phyloP scores from a whole-genome alignment of 2,797 vertebrate genomes.

The Kryptopterus vitreolus region DNA sequence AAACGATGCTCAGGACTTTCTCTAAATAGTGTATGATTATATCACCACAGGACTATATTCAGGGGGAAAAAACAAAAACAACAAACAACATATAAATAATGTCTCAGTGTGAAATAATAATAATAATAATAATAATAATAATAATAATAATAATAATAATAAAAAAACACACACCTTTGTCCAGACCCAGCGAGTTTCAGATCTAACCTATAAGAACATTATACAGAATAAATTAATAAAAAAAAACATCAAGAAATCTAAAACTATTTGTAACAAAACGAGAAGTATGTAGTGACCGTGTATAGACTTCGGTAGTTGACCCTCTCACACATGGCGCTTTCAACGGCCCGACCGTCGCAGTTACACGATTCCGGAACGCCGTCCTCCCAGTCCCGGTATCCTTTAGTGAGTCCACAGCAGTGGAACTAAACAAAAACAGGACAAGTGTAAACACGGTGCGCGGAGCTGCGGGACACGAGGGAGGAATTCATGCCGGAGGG shows the following conservation, averaged over 20 bases:
- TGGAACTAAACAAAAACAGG: not conserved
- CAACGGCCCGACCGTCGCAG: not conserved
- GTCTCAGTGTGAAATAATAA: not conserved
- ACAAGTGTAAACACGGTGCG: no score
- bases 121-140: not conserved
- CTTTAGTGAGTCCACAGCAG: constrained; percentile 22
- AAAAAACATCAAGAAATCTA: not conserved
- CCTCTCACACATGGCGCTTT: not conserved
- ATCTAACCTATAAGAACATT: rapidly evolving
- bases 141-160: not conserved
- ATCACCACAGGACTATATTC: constrained; percentile 11
- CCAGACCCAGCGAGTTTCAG: not conserved
- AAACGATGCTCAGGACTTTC: rapidly evolving
- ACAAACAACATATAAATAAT: no score
- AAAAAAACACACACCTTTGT: not conserved
- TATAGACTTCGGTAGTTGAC: rapidly evolving
- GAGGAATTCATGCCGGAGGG: not conserved
- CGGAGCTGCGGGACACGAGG: not conserved
- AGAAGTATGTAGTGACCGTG: not conserved
- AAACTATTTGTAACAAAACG: not conserved
- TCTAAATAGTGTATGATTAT: not conserved
- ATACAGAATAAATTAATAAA: not conserved
- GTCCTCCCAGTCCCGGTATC: constrained; percentile 16
- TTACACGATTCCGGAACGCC: constrained; percentile 25
- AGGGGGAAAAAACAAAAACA: no score